phyloP scores from a whole-genome alignment of 2,113 vertebrate species.

The Platysteira castanea region DNA sequence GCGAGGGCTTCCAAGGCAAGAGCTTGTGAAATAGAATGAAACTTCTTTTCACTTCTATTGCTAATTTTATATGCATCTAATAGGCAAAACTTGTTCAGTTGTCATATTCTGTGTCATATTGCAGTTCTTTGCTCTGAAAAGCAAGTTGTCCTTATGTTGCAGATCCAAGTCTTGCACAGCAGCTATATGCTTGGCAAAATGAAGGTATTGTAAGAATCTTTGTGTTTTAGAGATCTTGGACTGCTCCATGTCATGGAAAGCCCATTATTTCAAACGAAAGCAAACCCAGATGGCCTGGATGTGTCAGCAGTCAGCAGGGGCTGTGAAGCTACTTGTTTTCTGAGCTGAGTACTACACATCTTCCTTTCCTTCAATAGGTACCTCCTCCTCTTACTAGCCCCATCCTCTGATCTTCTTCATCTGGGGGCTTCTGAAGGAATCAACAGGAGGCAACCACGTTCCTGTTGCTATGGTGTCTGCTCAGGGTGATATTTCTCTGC shows the following conservation, averaged over 20 bases:
- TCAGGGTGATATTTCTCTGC: not conserved
- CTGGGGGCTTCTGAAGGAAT: not conserved
- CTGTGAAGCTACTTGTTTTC: not conserved
- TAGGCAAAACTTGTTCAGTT: not conserved
- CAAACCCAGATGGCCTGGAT: not conserved
- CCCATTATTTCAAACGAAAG: not conserved
- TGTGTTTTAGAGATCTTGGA: not conserved
- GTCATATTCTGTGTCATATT: not conserved
- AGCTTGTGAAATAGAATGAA: not conserved
- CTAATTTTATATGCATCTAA: not conserved
- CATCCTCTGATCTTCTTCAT: not conserved
- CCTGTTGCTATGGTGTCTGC: not conserved
- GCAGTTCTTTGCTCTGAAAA: not conserved
- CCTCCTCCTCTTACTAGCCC: not conserved
- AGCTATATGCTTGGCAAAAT: not conserved
- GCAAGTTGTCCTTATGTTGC: not conserved
- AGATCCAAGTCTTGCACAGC: not conserved
- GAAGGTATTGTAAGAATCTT: not conserved
- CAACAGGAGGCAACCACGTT: not conserved
- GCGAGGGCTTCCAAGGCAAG: not conserved
- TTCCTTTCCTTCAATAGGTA: not conserved
- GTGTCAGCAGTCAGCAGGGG: not conserved
- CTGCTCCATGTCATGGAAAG: not conserved
- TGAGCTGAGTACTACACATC: not conserved
- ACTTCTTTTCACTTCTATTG: not conserved